Evolutionary conservation across 1,140 invertebrate species (phyloP).

Genomic region (Harlomillsia oculata): DNA sequence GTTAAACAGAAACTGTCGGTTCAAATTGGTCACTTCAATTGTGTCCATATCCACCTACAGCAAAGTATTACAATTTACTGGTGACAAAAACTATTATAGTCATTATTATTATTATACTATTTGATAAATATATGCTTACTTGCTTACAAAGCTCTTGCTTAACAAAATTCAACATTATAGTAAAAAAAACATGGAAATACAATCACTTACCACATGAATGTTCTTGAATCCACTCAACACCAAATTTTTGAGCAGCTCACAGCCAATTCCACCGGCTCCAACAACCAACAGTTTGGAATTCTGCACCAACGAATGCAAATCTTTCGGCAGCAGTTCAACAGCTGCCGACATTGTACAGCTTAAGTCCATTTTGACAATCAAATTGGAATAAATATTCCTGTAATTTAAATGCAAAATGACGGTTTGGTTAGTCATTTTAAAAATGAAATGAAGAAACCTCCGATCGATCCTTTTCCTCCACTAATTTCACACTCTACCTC

Average conservation of each 20-base stretch:
- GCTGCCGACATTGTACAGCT: no score
- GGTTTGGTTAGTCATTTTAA: no score
- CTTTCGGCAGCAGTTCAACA: slow-evolving; percentile 52
- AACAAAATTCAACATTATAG: neutral
- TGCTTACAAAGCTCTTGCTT: no score
- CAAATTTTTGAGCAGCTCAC: slow-evolving; percentile 96
- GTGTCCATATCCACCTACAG: slow-evolving; percentile 96
- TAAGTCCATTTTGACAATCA: no score
- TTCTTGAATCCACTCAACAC: slow-evolving; percentile 86
- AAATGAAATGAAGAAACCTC: no score
- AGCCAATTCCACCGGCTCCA: slow-evolving; percentile 97
- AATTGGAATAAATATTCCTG: no score
- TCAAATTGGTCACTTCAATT: slow-evolving; percentile 98
- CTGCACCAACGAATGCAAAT: slow-evolving; percentile 44
- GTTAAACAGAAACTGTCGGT: slow-evolving; percentile 95
- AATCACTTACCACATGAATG: slow-evolving; percentile 83
- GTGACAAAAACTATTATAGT: neutral
- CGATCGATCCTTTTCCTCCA: no score
- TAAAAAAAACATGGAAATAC: no score
- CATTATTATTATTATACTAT: neutral
- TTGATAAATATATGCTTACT: no score
- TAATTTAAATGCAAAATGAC: no score
- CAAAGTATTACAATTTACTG: slow-evolving; percentile 19
- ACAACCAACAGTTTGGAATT: slow-evolving; percentile 71
- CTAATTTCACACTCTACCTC: no score